A percentile compares a stretch with the other conserved stretches of the same genome.
phyloP scores from a whole-genome alignment of 2,113 vertebrate species.

The Myxocyprinus asiaticus region DNA sequence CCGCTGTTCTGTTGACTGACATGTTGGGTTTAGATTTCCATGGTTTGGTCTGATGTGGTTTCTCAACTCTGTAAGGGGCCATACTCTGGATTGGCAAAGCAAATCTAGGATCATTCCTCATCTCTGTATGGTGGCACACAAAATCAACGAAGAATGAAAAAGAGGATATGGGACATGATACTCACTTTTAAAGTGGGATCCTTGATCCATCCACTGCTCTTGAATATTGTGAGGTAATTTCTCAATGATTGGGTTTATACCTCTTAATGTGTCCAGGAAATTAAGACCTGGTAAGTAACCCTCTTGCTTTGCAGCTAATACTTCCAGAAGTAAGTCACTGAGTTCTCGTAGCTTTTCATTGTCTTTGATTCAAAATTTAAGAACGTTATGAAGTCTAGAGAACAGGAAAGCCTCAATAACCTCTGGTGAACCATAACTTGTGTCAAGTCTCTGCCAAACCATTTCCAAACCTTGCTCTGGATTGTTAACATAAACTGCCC shows the following conservation, averaged over 20 bases:
- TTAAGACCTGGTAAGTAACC: slow-evolving; percentile 13
- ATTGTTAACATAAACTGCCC: too few relatives aligned
- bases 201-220: slow-evolving; percentile 26
- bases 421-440: too few relatives aligned
- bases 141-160: slow-evolving; percentile 12
- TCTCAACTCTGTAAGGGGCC: background rate
- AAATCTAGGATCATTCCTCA: slow-evolving; percentile 12
- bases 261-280: slow-evolving; percentile 22
- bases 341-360: background rate
- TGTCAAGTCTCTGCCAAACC: too few relatives aligned
- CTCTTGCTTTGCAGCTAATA: background rate
- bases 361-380: too few relatives aligned
- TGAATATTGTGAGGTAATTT: slow-evolving; percentile 33
- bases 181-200: background rate
- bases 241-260: slow-evolving; percentile 21
- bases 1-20: background rate
- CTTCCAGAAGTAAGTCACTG: background rate
- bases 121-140: background rate
- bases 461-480: too few relatives aligned
- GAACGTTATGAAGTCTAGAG: too few relatives aligned
- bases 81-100: background rate
- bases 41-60: too few relatives aligned
- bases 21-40: background rate
- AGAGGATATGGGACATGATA: background rate
- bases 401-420: too few relatives aligned